Conservation (phyloP, 2,797 vertebrate species). For the Gymnothorax javanicus region DNA sequence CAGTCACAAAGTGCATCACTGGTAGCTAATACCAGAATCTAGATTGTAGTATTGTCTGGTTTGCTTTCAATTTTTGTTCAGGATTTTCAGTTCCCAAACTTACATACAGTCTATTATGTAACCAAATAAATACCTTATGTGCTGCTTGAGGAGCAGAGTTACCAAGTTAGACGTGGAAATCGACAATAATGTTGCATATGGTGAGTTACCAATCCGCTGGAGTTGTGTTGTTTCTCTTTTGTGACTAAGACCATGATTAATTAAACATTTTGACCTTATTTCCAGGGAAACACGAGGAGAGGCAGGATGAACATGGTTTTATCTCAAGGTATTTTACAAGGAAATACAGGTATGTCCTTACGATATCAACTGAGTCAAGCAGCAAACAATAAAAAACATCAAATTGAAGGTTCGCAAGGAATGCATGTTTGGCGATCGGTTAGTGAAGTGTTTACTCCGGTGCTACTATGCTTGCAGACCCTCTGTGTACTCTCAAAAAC, state of each 20-base stretch:
- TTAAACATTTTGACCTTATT: slow-evolving; percentile 47
- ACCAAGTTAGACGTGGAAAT: not conserved
- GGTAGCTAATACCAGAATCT: not conserved
- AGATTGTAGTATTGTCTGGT: not conserved
- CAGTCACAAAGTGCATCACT: not conserved
- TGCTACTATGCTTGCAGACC: not conserved
- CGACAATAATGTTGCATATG: not conserved
- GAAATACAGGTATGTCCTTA: slow-evolving; percentile 75
- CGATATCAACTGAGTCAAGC: not conserved
- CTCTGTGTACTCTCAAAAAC: not conserved
- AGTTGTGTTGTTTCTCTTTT: slow-evolving; percentile 48
- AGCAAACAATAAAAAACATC: not conserved
- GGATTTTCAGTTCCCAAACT: not conserved
- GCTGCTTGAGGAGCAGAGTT: not conserved
- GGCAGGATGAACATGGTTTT: slow-evolving; percentile 71
- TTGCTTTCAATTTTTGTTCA: not conserved
- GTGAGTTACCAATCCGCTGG: slow-evolving; percentile 26
- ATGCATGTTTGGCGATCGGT: not conserved
- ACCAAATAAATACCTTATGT: not conserved
- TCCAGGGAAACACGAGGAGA: slow-evolving; percentile 73
- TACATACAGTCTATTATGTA: not conserved
- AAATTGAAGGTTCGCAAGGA: not conserved
- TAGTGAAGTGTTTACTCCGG: not conserved
- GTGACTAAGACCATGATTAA: slow-evolving; percentile 44
- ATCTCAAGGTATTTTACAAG: slow-evolving; percentile 74